phyloP scores from a whole-genome alignment of 2,113 vertebrate species.

The Amphilophus citrinellus region DNA sequence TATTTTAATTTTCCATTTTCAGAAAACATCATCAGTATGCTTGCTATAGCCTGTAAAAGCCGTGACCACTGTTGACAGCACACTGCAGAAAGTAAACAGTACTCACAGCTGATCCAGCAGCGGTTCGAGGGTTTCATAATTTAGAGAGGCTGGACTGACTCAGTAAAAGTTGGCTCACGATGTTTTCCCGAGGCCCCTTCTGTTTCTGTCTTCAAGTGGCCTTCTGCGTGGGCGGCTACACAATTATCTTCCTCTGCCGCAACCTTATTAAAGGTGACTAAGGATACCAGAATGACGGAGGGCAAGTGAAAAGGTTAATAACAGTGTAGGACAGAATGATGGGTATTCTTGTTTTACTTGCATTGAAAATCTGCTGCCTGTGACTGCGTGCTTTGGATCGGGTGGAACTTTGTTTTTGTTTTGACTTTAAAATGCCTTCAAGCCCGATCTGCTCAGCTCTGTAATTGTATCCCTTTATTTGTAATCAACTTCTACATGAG shows the following conservation, averaged over 20 bases:
- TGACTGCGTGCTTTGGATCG: neutral
- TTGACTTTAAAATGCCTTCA: neutral
- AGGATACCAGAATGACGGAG: neutral
- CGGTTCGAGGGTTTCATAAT: constrained; percentile 28
- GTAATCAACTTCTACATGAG: constrained; percentile 6
- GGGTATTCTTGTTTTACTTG: neutral
- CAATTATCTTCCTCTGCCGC: constrained; percentile 24
- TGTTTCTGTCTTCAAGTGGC: constrained; percentile 14
- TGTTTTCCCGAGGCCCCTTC: constrained; percentile 30
- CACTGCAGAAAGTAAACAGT: constrained; percentile 1
- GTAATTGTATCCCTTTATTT: neutral
- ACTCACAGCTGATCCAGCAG: neutral
- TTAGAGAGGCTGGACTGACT: constrained; percentile 6
- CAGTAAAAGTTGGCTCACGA: neutral
- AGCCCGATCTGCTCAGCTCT: neutral
- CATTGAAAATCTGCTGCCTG: neutral
- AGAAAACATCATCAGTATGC: neutral
- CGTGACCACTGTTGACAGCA: neutral
- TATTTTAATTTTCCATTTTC: constrained; percentile 17
- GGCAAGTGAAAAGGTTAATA: neutral
- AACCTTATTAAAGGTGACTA: neutral
- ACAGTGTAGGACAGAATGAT: neutral
- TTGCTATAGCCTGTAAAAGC: neutral
- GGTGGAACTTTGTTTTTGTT: neutral
- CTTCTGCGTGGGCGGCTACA: constrained; percentile 23